These are phyloP conservation scores for Clarias laeviceps DNA, from an alignment of 2,797 vertebrate species.

Conservation along the genomic window DNA sequence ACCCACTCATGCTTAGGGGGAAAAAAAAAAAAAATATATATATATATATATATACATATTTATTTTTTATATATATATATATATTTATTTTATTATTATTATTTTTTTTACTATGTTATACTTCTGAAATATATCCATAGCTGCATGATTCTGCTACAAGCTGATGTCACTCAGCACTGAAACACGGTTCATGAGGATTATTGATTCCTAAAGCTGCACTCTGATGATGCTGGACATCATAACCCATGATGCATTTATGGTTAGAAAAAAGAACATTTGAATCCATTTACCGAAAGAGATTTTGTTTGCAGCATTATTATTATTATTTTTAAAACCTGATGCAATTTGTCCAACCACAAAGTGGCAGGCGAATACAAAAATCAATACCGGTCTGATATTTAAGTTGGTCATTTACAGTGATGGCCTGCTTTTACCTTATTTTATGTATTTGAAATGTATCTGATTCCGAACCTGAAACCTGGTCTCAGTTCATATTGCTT, in stretches of 20 bases:
- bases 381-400: not conserved
- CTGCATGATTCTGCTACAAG: no score
- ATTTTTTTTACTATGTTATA: no score
- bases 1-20: no score
- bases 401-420: not conserved
- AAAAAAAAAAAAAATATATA: no score
- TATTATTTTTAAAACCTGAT: not conserved
- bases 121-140: not conserved
- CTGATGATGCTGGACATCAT: not conserved
- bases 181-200: not conserved
- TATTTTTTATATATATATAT: no score
- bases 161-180: not conserved
- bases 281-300: not conserved
- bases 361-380: not conserved
- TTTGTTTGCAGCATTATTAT: not conserved
- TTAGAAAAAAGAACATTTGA: not conserved
- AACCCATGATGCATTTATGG: no score
- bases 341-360: not conserved
- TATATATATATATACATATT: no score
- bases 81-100: no score
- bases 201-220: not conserved
- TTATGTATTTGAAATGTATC: not conserved
- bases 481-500: not conserved
- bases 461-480: not conserved
- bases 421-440: not conserved